Percentiles rank a stretch among this genome's conserved stretches.
Conservation (phyloP, 2,888 invertebrate species). For the Dryobotodes eremita region DNA sequence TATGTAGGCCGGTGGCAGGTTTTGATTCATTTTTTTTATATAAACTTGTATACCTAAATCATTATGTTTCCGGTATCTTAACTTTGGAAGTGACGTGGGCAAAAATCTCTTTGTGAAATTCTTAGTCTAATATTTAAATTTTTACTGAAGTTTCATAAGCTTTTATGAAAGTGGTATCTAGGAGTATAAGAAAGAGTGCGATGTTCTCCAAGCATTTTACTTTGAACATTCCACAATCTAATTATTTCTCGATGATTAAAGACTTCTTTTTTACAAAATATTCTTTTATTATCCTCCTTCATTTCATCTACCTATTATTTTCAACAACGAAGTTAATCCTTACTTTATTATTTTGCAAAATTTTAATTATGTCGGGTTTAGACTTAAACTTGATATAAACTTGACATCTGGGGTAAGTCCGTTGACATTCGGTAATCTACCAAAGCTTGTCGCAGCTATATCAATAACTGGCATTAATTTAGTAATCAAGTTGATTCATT, state of each 20-base stretch:
- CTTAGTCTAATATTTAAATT: conserved; percentile 13
- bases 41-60: neutral
- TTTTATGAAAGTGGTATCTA: conserved; percentile 29
- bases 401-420: conserved; percentile 14
- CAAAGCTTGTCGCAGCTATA: conserved; percentile 29
- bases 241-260: conserved; percentile 20
- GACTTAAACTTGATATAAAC: conserved; percentile 13
- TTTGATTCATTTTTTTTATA: conserved; percentile 25
- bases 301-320: conserved; percentile 6
- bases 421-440: conserved; percentile 24
- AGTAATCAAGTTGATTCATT: conserved; percentile 36
- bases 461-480: conserved; percentile 36
- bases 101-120: conserved; percentile 20
- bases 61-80: conserved; percentile 9
- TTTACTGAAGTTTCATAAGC: conserved; percentile 20
- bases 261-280: conserved; percentile 2
- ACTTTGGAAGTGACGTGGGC: neutral
- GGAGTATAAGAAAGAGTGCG: conserved; percentile 9
- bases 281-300: conserved; percentile 18
- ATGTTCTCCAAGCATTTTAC: conserved; percentile 15
- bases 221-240: conserved; percentile 12
- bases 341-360: conserved; percentile 11
- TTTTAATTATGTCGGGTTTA: conserved; percentile 27
- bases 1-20: conserved; percentile 23
- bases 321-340: conserved; percentile 17